Evolutionary conservation across 92 coral and sea anemone genomes (phyloP).

Genomic region (Phenganax marumi): DNA sequence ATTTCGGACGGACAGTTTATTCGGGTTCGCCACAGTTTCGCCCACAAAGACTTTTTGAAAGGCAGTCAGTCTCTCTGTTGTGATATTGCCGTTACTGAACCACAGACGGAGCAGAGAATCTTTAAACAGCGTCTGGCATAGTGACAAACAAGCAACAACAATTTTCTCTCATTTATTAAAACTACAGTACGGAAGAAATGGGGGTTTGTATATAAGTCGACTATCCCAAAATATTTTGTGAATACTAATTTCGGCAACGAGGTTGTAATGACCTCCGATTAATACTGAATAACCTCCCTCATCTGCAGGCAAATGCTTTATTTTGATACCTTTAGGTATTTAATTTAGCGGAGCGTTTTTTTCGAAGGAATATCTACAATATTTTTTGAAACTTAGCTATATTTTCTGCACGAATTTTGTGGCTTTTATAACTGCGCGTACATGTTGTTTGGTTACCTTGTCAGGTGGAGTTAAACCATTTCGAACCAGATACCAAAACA

Average conservation of each 20-base stretch:
- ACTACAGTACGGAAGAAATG: neutral
- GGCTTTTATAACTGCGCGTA: neutral
- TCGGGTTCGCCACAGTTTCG: conserved; percentile 15
- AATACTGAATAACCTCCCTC: too few species aligned
- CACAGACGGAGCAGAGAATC: conserved; percentile 21
- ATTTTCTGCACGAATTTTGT: neutral
- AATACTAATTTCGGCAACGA: too few species aligned
- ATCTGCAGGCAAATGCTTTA: too few species aligned
- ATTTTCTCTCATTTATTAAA: neutral
- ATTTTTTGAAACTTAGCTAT: neutral
- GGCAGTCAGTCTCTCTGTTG: conserved; percentile 11
- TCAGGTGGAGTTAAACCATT: neutral
- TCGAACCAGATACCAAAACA: conserved; percentile 36
- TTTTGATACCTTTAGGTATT: too few species aligned
- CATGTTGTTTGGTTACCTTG: conserved; percentile 2
- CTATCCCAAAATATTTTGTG: too few species aligned
- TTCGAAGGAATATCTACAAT: neutral
- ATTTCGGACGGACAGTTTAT: conserved; percentile 19
- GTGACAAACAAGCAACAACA: neutral
- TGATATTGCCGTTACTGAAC: conserved; percentile 24
- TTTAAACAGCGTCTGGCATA: conserved; percentile 17
- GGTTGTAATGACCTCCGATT: too few species aligned
- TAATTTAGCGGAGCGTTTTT: too few species aligned
- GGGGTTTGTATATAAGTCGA: neutral
- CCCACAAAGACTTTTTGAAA: conserved; percentile 52